Evolutionary conservation across 1,140 invertebrate species (phyloP).

Genomic region (Radopholus similis): DNA sequence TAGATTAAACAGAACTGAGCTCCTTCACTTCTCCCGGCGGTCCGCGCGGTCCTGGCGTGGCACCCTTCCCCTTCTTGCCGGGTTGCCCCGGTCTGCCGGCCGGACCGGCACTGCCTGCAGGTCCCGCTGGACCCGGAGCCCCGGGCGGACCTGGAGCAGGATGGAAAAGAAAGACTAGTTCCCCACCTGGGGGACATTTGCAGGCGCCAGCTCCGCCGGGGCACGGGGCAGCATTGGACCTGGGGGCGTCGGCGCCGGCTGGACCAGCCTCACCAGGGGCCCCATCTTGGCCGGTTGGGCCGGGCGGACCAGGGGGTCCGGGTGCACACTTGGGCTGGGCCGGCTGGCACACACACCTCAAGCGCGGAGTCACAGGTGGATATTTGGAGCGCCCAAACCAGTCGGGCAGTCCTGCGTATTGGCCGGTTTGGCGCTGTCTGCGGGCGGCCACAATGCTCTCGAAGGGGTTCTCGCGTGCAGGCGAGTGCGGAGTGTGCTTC

Average conservation of each 20-base stretch:
- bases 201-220: background rate
- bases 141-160: background rate
- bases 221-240: constrained; percentile 15
- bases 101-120: background rate
- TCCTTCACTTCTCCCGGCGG: background rate
- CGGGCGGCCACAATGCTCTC: constrained; percentile 33
- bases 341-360: constrained; percentile 41
- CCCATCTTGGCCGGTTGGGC: constrained; percentile 16
- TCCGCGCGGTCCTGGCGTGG: background rate
- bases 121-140: background rate
- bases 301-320: constrained; percentile 25
- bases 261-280: constrained; percentile 7
- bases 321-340: constrained; percentile 34
- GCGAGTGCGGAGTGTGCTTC: constrained; percentile 32
- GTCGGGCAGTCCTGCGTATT: constrained; percentile 30
- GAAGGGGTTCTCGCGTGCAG: constrained; percentile 42
- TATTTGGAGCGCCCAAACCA: constrained; percentile 2
- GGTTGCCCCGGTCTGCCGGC: background rate
- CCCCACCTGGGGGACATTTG: constrained; percentile 10
- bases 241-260: constrained; percentile 4
- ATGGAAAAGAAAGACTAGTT: background rate
- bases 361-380: background rate
- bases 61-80: constrained; percentile 6
- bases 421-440: constrained; percentile 24
- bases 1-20: no score